Evolutionary conservation across 1,140 invertebrate genomes (phyloP).

Genomic region (Diuraphis noxia): DNA sequence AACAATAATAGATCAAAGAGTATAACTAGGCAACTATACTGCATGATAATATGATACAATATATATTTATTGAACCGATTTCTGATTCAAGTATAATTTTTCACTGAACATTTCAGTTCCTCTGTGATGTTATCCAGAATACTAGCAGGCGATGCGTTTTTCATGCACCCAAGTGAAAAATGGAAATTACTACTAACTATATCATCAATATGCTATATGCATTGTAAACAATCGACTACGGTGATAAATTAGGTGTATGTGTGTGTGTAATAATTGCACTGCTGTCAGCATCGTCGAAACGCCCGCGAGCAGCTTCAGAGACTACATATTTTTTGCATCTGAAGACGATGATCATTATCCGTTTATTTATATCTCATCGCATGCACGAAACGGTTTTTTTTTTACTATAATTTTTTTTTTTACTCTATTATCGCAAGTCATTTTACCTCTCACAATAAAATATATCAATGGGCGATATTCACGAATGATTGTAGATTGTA

Average conservation of each 20-base stretch:
- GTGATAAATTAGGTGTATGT: neutral
- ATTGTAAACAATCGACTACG: constrained; percentile 9
- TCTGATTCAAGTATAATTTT: neutral
- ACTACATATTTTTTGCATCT: neutral
- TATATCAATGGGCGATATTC: too few species aligned
- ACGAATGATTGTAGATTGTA: too few species aligned
- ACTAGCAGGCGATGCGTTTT: neutral
- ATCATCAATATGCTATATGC: constrained; percentile 19
- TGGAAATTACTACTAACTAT: constrained; percentile 28
- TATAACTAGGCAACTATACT: neutral
- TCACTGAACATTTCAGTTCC: neutral
- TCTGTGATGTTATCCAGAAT: neutral
- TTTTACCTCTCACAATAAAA: neutral
- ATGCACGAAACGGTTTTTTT: neutral
- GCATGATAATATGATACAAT: neutral
- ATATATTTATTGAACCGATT: neutral
- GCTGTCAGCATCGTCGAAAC: neutral
- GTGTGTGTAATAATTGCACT: neutral
- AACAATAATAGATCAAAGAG: neutral
- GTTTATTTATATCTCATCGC: neutral
- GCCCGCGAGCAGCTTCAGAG: too few species aligned
- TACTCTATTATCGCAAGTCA: neutral
- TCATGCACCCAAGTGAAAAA: constrained; percentile 7
- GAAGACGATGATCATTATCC: neutral
- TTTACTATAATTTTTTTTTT: neutral